Evolutionary conservation across 2,113 vertebrate species (phyloP), one percentile per base, ranked within the genome.

Genomic region (Grammomys dolichurus): DNA sequence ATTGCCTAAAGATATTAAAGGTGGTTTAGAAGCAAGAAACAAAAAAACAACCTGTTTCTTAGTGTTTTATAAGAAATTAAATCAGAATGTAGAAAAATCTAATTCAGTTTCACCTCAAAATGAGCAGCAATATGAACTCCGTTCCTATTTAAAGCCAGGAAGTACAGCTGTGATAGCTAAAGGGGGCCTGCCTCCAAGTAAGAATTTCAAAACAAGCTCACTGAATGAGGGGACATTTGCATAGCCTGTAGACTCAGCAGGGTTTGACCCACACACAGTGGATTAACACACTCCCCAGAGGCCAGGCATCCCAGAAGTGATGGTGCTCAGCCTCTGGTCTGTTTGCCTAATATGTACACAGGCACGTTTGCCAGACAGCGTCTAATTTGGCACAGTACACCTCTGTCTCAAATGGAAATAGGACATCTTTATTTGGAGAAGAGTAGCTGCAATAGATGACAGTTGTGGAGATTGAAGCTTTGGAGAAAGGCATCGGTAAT

Each of bases 31-130:
- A 82, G 60, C 33, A 10, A 43, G 19, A 31, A 31, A 51, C 51
- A 63, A 78, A 78, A 51, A n/a, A 54, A 63, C 87, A 87, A 46
- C 46, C 77, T 80, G 22, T 24, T 36, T 84, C 82, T 80, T 36
- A 43, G 92, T 58, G n/a, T 90, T 96, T 90, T 88, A 92, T 93
- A 84, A 82, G 84, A 93, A 94, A 94, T 97, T 93, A 95, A 97
- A 95, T 92, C 56, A 90, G 92, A 96, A 92, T 95, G 26, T 85
- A 91, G 81, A 93, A 95, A 96, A 96, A 70, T 46, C 43, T 56
- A 93, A 73, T 96, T 91, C 87, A 94, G 24, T 72, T 92, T 92
- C 67, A 86, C 69, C 58, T 36, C 76, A 69, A 84, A 97, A 94
- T 95, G 86, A 96, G 51, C 94, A 78, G 48, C 81, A 77, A 95